Evolutionary conservation across 1,140 invertebrate genomes (phyloP), one percentile per base, ranked within the genome.

Genomic region (Drosophila paulistorum): DNA sequence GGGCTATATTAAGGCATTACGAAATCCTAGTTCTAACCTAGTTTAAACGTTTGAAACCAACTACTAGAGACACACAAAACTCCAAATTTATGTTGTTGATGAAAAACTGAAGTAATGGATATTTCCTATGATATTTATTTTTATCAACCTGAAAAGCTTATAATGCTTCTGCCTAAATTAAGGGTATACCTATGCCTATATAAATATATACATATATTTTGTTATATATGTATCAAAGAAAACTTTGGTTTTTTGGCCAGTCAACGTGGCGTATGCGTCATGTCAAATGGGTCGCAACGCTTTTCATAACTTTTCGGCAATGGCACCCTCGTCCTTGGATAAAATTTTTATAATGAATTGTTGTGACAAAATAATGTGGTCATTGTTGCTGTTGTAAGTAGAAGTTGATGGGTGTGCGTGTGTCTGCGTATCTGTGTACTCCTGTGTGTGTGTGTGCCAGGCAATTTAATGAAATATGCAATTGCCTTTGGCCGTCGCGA

Each of bases 401-500:
- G 55, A 58, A 63, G 20, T 66, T 62, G 30, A 33, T 30, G 33
- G 33, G 17, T 37, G 17, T 51, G 45, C 42, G 58, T 61, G 58
- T 60, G 39, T 68, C 20, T 61, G 58, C 67, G 65, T 66, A 45
- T 76, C 23, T 64, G 17, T 37, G 35, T 39, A n/a, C 23, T 26
- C 39, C 7, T 65, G 14, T 70, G 48, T 74, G 60, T 68, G 33
- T 51, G 68, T 57, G 75, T 70, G 68, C 55, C 37, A 20, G 80
- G 77, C 69, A 84, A 89, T 89, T 89, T 89, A 89, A 81, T 89
- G 81, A 89, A 89, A 89, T 89, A 89, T 89, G 82, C 84, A 84
- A 89, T 84, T 82, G 84, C 79, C 77, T 71, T 69, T 71, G 67
- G 69, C 63, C 68, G 65, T 30, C 35, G 45, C 45, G 41, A 54